phyloP scores from a whole-genome alignment of 2,797 vertebrate genomes.

The Coranthus polyacanthus region DNA sequence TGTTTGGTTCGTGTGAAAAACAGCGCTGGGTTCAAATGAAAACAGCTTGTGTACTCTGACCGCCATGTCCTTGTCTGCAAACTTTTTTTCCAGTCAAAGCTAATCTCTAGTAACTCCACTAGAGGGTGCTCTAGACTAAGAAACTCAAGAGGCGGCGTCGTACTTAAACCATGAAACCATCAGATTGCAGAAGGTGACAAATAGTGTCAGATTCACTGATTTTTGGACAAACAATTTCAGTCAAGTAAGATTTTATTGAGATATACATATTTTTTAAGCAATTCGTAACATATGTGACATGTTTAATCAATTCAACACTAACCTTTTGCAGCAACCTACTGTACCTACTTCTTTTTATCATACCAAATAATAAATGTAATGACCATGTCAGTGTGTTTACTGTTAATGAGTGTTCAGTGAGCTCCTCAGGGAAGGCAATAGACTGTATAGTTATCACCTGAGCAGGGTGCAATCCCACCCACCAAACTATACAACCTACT shows the following conservation, averaged over 20 bases:
- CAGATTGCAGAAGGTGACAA: constrained; percentile 5
- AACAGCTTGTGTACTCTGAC: background rate
- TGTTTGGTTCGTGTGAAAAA: background rate
- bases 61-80: background rate
- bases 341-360: background rate
- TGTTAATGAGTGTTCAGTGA: constrained; percentile 63
- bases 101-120: constrained; percentile 54
- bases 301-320: constrained; percentile 7
- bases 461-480: constrained; percentile 91
- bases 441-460: constrained; percentile 97
- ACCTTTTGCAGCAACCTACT: constrained; percentile 19
- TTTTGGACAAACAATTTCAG: constrained; percentile 39
- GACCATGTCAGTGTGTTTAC: constrained; percentile 18
- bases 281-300: constrained; percentile 6
- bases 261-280: constrained; percentile 45
- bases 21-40: background rate
- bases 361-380: constrained; percentile 35
- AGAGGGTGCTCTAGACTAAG: constrained; percentile 60
- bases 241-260: constrained; percentile 60
- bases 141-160: constrained; percentile 10
- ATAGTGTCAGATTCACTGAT: constrained; percentile 30
- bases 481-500: constrained; percentile 99
- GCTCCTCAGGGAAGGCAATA: constrained; percentile 93
- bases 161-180: constrained; percentile 10
- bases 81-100: constrained; percentile 6